Conservation (phyloP, 2,113 vertebrate species). For the Mobula hypostoma region DNA sequence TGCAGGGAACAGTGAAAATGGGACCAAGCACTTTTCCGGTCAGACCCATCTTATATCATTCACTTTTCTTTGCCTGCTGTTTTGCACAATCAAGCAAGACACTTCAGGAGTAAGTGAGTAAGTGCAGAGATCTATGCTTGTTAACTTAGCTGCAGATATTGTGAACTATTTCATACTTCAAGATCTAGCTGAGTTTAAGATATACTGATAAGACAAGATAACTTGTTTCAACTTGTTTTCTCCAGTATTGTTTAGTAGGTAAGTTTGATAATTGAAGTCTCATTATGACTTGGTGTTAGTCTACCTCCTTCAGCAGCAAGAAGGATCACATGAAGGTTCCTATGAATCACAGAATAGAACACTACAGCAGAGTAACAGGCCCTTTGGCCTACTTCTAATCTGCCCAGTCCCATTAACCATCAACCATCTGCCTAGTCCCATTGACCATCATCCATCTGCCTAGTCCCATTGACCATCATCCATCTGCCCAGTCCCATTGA, state of each 20-base stretch:
- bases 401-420: no score
- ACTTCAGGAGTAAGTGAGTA: neutral
- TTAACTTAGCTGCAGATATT: neutral
- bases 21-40: neutral
- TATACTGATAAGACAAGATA: neutral
- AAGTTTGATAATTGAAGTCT: neutral
- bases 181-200: neutral
- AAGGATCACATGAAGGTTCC: neutral
- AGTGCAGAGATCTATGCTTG: neutral
- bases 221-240: neutral
- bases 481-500: no score
- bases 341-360: no score
- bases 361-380: no score
- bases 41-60: neutral
- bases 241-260: neutral
- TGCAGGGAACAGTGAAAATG: neutral
- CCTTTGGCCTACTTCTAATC: no score
- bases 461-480: no score
- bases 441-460: no score
- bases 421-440: no score
- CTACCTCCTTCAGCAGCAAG: neutral
- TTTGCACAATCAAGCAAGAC: neutral
- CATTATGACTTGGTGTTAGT: neutral
- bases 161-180: neutral
- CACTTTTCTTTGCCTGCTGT: neutral